A percentile compares a stretch with the other conserved stretches of the same genome.
Conservation (phyloP, 2,797 vertebrate species). For the Stomatorhinus walkeri region DNA sequence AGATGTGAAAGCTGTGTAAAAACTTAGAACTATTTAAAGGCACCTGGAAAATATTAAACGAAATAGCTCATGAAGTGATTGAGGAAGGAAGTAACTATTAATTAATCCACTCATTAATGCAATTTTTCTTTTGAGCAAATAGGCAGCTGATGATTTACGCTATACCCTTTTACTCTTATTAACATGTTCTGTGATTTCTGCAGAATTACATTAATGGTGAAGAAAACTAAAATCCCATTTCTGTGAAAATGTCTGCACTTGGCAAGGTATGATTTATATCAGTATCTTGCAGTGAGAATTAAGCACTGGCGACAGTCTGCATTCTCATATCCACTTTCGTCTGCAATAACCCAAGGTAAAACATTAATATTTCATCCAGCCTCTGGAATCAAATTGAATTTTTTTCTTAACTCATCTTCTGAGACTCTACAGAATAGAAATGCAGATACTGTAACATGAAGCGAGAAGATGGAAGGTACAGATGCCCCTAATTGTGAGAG, state of each 20-base stretch:
- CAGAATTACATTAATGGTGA: conserved; percentile 37
- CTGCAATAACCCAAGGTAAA: conserved; percentile 51
- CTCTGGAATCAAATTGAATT: conserved; percentile 46
- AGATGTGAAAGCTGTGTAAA: background rate
- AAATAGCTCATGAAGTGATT: background rate
- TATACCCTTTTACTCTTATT: background rate
- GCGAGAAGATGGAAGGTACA: background rate
- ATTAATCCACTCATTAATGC: background rate
- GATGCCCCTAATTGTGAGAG: conserved; percentile 53
- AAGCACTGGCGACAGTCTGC: conserved; percentile 45
- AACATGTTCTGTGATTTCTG: conserved; percentile 3
- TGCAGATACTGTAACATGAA: conserved; percentile 45
- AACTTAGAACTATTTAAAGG: background rate
- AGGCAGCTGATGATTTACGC: background rate
- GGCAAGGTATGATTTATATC: conserved; percentile 46
- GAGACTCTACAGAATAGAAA: conserved; percentile 42
- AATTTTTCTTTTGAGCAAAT: background rate
- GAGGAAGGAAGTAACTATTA: background rate
- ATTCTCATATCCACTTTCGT: conserved; percentile 50
- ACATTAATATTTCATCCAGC: conserved; percentile 49
- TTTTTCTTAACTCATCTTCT: conserved; percentile 31
- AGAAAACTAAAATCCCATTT: conserved; percentile 16
- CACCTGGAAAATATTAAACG: background rate
- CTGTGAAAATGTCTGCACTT: conserved; percentile 18
- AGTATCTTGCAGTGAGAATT: conserved; percentile 41